Evolutionary conservation across 2,888 invertebrate genomes (phyloP).

Genomic region (Agrochola macilenta): DNA sequence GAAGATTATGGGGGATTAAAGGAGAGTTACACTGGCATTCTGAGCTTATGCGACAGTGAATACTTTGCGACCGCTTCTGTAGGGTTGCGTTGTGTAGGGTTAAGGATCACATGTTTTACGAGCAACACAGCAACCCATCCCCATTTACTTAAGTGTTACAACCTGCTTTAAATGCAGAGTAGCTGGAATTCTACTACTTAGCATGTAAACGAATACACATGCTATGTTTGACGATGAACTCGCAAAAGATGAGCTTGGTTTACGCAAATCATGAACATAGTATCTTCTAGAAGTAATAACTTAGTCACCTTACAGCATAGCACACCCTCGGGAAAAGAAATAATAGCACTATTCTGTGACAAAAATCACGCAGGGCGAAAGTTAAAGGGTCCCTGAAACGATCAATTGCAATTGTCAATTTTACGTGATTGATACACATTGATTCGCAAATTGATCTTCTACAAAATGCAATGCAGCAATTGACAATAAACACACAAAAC

Average conservation of each 20-base stretch:
- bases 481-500: no score
- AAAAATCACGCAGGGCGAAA: neutral
- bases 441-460: no score
- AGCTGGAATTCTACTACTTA: conserved; percentile 40
- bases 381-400: no score
- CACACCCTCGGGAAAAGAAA: neutral
- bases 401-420: no score
- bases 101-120: conserved; percentile 63
- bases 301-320: neutral
- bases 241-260: conserved; percentile 15
- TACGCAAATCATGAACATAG: neutral
- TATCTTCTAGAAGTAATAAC: neutral
- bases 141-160: conserved; percentile 60
- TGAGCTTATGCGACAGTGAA: conserved; percentile 28
- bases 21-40: conserved; percentile 47
- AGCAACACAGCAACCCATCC: conserved; percentile 56
- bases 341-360: neutral
- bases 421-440: no score
- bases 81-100: conserved; percentile 43
- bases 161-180: conserved; percentile 57
- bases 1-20: conserved; percentile 46
- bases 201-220: conserved; percentile 27
- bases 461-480: no score
- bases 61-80: conserved; percentile 24
- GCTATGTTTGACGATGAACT: conserved; percentile 21